phyloP scores from a whole-genome alignment of 2,797 vertebrate species.

The Brachyrhaphis roseni region DNA sequence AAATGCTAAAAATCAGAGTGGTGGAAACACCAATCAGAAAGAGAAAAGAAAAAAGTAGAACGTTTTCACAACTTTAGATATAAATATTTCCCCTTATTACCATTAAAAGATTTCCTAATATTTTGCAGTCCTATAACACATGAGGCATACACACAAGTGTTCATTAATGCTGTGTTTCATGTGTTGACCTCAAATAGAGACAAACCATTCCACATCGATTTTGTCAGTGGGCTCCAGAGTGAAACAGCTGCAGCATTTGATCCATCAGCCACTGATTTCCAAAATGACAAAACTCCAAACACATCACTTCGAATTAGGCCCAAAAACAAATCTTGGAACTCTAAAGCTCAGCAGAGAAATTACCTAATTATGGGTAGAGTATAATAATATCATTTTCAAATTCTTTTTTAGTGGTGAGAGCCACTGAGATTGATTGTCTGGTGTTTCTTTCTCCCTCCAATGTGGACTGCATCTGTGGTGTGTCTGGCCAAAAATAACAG shows the following conservation, averaged over 20 bases:
- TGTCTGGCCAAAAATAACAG: slow-evolving; percentile 57
- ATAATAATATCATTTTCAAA: slow-evolving; percentile 26
- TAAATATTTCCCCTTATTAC: neutral
- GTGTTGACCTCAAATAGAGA: slow-evolving; percentile 30
- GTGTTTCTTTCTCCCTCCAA: slow-evolving; percentile 34
- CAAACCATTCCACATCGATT: slow-evolving; percentile 37
- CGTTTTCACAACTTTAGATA: neutral
- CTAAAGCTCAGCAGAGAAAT: slow-evolving; percentile 12
- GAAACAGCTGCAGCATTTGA: slow-evolving; percentile 58
- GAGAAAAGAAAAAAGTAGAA: neutral
- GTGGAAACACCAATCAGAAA: neutral
- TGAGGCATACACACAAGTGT: neutral
- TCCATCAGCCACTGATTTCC: slow-evolving; percentile 35
- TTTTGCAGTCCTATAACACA: neutral
- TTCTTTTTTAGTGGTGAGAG: slow-evolving; percentile 36
- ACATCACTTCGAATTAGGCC: slow-evolving; percentile 30
- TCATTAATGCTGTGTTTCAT: slow-evolving; percentile 17
- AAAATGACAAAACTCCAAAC: slow-evolving; percentile 49
- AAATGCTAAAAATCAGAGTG: neutral
- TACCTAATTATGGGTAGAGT: neutral
- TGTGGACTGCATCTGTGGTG: slow-evolving; percentile 53
- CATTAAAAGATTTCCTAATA: neutral
- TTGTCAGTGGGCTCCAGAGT: slow-evolving; percentile 36
- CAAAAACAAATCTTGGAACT: slow-evolving; percentile 37
- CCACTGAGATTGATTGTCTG: slow-evolving; percentile 38